Conservation (phyloP, 2,797 vertebrate species). For the Nothura maculosa region DNA sequence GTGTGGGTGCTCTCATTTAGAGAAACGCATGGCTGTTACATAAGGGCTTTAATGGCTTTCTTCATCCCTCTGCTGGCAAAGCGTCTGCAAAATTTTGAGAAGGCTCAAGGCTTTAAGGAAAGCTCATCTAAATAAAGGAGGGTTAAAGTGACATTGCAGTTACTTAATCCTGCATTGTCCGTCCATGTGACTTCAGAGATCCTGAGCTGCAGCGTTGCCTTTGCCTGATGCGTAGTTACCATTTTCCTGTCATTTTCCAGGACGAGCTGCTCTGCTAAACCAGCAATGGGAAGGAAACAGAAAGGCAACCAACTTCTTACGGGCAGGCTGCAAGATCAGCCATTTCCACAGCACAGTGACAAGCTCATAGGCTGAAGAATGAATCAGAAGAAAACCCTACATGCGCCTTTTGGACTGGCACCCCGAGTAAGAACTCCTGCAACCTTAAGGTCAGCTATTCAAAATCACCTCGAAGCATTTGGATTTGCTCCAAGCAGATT, state of each 20-base stretch:
- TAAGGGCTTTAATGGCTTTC: conserved; percentile 56
- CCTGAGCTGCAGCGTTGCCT: conserved; percentile 60
- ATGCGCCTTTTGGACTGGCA: conserved; percentile 15
- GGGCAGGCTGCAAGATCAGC: neutral
- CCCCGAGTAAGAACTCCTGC: neutral
- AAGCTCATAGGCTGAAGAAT: conserved; percentile 48
- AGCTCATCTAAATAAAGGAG: conserved; percentile 80
- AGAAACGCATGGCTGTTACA: neutral
- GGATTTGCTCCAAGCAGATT: neutral
- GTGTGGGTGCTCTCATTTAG: neutral
- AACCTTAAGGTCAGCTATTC: conserved; percentile 51
- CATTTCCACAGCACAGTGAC: neutral
- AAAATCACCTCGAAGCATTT: conserved; percentile 26
- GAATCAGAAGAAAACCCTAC: conserved; percentile 33
- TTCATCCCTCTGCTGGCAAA: conserved; percentile 75
- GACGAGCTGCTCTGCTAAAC: neutral
- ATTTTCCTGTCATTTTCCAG: conserved; percentile 5
- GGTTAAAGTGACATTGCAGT: conserved; percentile 75
- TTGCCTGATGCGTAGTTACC: conserved; percentile 1
- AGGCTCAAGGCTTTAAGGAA: conserved; percentile 76
- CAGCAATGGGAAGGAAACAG: neutral
- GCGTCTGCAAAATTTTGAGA: conserved; percentile 74
- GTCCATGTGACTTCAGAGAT: conserved; percentile 71
- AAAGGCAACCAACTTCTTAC: neutral
- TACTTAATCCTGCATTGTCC: conserved; percentile 77